A percentile compares a stretch with the other conserved stretches of the same genome.
Evolutionary conservation across 2,888 invertebrate species (phyloP).

Genomic region (Netelia virgata): DNA sequence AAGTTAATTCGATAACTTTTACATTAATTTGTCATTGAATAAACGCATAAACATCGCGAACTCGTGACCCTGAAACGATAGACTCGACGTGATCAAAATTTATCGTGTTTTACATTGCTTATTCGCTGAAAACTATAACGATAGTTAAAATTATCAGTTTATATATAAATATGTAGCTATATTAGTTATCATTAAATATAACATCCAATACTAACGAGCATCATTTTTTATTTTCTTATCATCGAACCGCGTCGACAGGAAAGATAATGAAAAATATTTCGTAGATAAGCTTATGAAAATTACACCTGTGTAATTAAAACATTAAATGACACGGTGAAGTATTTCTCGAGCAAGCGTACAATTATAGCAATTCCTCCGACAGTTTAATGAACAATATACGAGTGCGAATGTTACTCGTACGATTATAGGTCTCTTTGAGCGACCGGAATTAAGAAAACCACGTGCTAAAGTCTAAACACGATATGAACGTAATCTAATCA

Average conservation of each 20-base stretch:
- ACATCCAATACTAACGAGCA: too few species aligned
- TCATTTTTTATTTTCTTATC: background rate
- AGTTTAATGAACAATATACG: conserved; percentile 3
- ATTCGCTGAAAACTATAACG: too few species aligned
- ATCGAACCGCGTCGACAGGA: background rate
- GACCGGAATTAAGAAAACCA: background rate
- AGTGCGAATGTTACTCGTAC: background rate
- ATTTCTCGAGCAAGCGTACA: background rate
- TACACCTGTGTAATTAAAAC: background rate
- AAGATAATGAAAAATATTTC: conserved; percentile 1
- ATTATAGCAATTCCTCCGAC: background rate
- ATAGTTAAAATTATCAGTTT: too few species aligned
- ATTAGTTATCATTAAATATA: too few species aligned
- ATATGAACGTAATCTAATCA: background rate
- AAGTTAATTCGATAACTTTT: background rate
- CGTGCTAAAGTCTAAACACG: background rate
- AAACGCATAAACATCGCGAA: background rate
- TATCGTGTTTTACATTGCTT: background rate
- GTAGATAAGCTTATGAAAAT: background rate
- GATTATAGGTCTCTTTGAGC: background rate
- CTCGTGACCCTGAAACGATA: background rate
- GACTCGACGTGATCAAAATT: background rate
- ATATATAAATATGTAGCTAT: too few species aligned
- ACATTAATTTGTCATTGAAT: background rate
- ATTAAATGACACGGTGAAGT: background rate